These are phyloP conservation scores for Nymphalis urticae DNA, from an alignment of 2,888 invertebrate species.

Conservation along the genomic window DNA sequence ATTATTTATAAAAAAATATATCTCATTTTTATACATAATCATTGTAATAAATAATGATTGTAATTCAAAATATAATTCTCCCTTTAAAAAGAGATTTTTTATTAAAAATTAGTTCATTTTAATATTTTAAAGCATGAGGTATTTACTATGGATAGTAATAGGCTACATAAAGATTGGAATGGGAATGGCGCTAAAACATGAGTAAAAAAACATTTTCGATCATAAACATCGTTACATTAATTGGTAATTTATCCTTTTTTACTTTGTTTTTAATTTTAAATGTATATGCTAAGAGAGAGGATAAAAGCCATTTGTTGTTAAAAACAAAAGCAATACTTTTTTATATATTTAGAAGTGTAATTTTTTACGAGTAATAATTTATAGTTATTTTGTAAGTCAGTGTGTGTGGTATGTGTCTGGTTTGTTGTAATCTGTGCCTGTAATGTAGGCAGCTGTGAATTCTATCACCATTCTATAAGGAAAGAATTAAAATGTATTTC, in stretches of 20 bases:
- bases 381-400: slow-evolving; percentile 12
- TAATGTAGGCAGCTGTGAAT: slow-evolving; percentile 10
- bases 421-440: slow-evolving; percentile 8
- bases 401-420: slow-evolving; percentile 14
- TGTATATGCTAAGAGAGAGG: not conserved
- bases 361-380: slow-evolving; percentile 3
- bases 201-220: no score
- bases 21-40: no score
- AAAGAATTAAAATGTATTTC: slow-evolving; percentile 27
- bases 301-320: slow-evolving; percentile 6
- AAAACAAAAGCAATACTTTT: slow-evolving; percentile 13
- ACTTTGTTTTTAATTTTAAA: not conserved
- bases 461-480: slow-evolving; percentile 12
- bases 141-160: no score
- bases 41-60: no score
- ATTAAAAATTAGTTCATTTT: not conserved
- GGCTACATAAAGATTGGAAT: no score
- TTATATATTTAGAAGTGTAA: slow-evolving; percentile 10
- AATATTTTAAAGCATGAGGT: no score
- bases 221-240: not conserved
- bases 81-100: not conserved
- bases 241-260: not conserved
- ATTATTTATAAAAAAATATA: no score
- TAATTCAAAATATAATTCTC: not conserved
- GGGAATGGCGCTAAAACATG: no score